Conservation (phyloP, 1,140 invertebrate species). For the Mylabris phalerata region DNA sequence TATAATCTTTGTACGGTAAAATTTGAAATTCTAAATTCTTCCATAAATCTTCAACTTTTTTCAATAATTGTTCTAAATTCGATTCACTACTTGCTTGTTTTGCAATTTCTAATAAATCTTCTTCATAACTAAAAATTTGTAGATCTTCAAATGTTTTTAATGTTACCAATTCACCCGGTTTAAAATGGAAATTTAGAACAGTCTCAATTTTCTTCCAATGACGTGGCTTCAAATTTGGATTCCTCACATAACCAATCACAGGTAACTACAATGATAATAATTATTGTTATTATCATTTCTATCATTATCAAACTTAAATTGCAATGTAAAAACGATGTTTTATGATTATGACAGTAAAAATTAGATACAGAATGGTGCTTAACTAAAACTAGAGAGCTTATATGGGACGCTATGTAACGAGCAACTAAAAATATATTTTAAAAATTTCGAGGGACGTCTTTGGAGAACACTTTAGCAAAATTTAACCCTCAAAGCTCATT, state of each 20-base stretch:
- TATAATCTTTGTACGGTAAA: conserved; percentile 67
- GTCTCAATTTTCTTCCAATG: conserved; percentile 80
- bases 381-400: too few species aligned
- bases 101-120: conserved; percentile 75
- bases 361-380: too few species aligned
- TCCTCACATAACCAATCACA: conserved; percentile 65
- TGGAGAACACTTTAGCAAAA: too few species aligned
- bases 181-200: conserved; percentile 63
- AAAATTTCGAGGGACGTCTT: too few species aligned
- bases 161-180: conserved; percentile 58
- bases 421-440: too few species aligned
- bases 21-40: conserved; percentile 69
- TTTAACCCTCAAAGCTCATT: too few species aligned
- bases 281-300: too few species aligned
- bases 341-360: too few species aligned
- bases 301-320: conserved; percentile 11
- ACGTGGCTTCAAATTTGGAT: conserved; percentile 63
- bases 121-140: conserved; percentile 60
- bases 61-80: conserved; percentile 67
- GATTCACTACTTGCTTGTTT: conserved; percentile 79
- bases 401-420: too few species aligned
- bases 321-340: too few species aligned
- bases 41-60: conserved; percentile 78
- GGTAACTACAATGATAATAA: conserved; percentile 49
- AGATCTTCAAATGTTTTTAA: conserved; percentile 62